Evolutionary conservation across 2,113 vertebrate species (phyloP), one percentile per base, ranked within the genome.

Genomic region (Recurvirostra avosetta): DNA sequence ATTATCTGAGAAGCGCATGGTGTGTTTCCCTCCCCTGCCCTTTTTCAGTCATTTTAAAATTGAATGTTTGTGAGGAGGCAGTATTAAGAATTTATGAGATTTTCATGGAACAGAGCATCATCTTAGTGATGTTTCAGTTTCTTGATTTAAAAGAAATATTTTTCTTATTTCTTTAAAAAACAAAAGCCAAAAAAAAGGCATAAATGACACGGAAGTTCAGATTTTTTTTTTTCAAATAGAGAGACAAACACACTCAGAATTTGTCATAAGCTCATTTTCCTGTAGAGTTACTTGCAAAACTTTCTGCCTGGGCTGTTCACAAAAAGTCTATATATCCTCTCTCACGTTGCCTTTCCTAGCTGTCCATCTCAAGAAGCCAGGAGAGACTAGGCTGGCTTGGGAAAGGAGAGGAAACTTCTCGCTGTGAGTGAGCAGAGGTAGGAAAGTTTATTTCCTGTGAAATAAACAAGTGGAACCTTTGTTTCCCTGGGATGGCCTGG

Each of bases 391-490:
- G 43, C 71, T 82, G 68, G 41, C 68, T 94, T 79, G 73, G 53
- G 80, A 62, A 68, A 73, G 91, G 87, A 84, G 90, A 97, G 97
- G 97, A 98, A 97, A 96, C 90, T 94, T 97, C 95, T 95, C 79
- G 7, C 9, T 74, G 61, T 26, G 86, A 80, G 96, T 94, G 93
- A 96, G 96, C 96, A 97, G 98, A 97, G 97, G 97, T 96, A 94
- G 96, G 93, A 97, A 97, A n/a, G n/a, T n/a, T n/a, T n/a, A 96
- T 98, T 98, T 98, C 98, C 98, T 98, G 98, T 97, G 96, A 88
- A 96, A 98, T 97, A 98, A 98, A 98, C 98, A 98, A 98, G 97
- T 95, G 96, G 86, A 94, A 98, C 97, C 98, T 98, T 98, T 98
- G 98, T 98, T 98, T 98, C 97, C 94, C 94, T 40, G 96, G 96